A percentile compares a stretch with the other conserved stretches of the same genome.
phyloP scores from a whole-genome alignment of 1,140 invertebrate genomes.

The Sipha flava region DNA sequence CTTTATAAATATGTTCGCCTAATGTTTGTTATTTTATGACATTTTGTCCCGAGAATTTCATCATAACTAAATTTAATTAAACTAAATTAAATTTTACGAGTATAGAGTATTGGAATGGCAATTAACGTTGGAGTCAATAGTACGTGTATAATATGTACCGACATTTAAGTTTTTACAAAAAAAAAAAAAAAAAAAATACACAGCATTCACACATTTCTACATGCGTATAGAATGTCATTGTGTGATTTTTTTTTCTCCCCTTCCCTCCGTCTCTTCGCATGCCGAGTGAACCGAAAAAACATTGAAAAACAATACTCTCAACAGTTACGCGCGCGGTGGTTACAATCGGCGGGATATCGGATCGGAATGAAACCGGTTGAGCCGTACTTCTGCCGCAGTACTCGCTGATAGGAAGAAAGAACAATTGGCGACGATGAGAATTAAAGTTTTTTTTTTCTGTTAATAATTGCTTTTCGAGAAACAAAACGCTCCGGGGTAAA shows the following conservation, averaged over 20 bases:
- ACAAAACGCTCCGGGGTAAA: background rate
- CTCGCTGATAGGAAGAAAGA: background rate
- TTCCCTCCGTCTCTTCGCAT: background rate
- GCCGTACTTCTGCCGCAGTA: background rate
- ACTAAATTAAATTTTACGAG: too few species aligned
- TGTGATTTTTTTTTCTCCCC: too few species aligned
- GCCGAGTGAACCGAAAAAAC: background rate
- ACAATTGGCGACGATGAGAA: background rate
- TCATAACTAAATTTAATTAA: too few species aligned
- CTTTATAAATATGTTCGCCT: too few species aligned
- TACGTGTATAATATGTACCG: too few species aligned
- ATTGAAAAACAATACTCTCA: background rate
- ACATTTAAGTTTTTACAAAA: too few species aligned
- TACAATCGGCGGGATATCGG: background rate
- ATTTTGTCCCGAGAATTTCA: too few species aligned
- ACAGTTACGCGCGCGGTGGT: too few species aligned
- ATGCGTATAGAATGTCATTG: background rate
- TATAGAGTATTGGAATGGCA: too few species aligned
- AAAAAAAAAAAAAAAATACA: background rate
- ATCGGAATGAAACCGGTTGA: background rate
- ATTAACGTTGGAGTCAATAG: too few species aligned
- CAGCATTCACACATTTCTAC: background rate
- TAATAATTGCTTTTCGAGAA: conserved; percentile 2
- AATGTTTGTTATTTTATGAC: too few species aligned
- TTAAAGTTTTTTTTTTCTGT: background rate